Evolutionary conservation across 1,140 invertebrate species (phyloP), one percentile per base, ranked within the genome.

Genomic region (Drosophila albomicans): DNA sequence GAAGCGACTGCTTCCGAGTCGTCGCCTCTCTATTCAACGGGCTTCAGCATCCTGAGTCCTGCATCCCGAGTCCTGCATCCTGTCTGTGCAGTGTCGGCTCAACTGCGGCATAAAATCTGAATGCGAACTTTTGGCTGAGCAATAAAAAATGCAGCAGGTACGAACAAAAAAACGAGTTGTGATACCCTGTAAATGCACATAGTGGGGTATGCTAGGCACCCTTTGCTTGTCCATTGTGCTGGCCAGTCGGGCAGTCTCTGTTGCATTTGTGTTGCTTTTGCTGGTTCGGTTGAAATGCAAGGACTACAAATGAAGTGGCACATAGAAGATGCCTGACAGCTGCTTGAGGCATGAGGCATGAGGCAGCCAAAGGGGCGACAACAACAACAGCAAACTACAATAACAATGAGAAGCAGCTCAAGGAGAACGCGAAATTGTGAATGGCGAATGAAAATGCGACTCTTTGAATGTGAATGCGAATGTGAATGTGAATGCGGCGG

Each of bases 241-340:
- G 49, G 64, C 15, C 43, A 69, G 66, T 63, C 59, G 20, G 15
- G 35, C 30, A 79, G 56, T 64, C 32, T 38, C 16, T 30, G 5
- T 8, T 48, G 43, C 20, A 16, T 7, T 30, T 3, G 28, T 56
- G 63, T 16, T 30, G 75, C 54, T 61, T 16, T 54, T 15, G 7
- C 38, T 25, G 16, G 13, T 3, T 57, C 16, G 49, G 54, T 63
- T 70, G 35, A 70, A 70, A 15, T 28, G 16, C 52, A 43, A 30
- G 32, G 54, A 65, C 69, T 49, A 71, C 66, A 75, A 79, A 84
- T 82, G 80, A 82, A 82, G 71, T 82, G 80, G 70, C 80, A 75
- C 70, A 38, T 51, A 61, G 65, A 46, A 61, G 65, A 46, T 69
- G 57, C 46, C 46, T 65, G 80, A 82, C 80, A 82, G 75, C 32